Base-by-base conservation (phyloP, 1,140 invertebrate genomes). In the Cotesia glomerata region DNA sequence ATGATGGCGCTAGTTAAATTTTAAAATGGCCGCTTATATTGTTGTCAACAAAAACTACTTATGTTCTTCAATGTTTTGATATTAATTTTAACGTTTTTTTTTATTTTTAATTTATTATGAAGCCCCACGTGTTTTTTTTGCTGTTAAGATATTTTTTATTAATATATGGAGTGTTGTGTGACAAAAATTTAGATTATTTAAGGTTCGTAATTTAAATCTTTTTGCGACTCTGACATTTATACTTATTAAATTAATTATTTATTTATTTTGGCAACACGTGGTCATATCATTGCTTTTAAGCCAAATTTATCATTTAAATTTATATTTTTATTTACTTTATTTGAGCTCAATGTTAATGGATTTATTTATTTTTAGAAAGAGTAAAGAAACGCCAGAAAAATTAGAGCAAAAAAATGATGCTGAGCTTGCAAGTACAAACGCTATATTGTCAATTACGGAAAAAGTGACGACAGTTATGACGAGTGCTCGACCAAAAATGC, bases 91-190 rank as follows among this genome's bases (percentile, higher is more conserved):
- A 71, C 69, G 13, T 13, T 62, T 62, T 7, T 45, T 45, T 45
- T 39, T 39, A 8, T 45, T 45, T 45, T 39, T 39, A 39, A 58
- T 52, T 39, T 63, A 82, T 80, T 77, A 84, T 84, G 83, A 82
- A 79, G 80, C 78, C 82, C 79, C 78, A 79, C 72, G 76, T 77
- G 80, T 81, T 83, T 77, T 78, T 84, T 78, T 75, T 77, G 74
- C 77, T 83, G 69, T 78, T 82, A 73, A 75, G 74, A 54, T 79
- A 78, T 78, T 74, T 70, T 49, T 80, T 82, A 79, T 79, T 80
- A 80, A 74, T 80, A 78, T 71, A 73, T 70, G 77, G 73, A 56
- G 58, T 70, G 69, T 74, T 65, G 67, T 78, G 58, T 66, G 49
- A 65, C 61, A 62, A 62, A 51, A 77, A 76, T 78, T 51, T 72